Evolutionary conservation across 1,140 invertebrate genomes (phyloP), one percentile per base, ranked within the genome.

Genomic region (Saccostrea echinata): DNA sequence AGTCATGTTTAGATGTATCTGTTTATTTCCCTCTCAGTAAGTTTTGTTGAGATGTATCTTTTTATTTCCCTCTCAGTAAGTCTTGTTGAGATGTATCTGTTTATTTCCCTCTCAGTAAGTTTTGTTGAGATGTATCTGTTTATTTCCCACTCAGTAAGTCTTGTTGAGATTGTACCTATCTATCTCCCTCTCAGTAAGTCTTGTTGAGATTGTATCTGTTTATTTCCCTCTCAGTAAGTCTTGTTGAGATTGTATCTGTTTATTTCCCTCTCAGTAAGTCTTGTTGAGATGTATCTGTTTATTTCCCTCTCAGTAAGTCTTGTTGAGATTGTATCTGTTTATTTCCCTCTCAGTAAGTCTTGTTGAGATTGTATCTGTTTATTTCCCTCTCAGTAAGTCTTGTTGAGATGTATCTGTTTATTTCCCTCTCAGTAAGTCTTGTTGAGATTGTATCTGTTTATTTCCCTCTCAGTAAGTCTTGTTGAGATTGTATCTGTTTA

Each of bases 41-140:
- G n/a, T 71, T n/a, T 21, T 71, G 11, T 71, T 11, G 11, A 71
- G n/a, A n/a, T 33, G 11, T 27, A 9, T 24, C 1, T 1, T 92
- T 94, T 21, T 94, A 95, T 89, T 94, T 95, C 90, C 95, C 95
- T 18, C 95, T 94, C 43, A 94, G 94, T 95, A 92, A 43, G 71
- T 80, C 18, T 24, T 80, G 11, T 13, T 27, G 68, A 76, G 9
- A 21, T 24, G 9, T 80, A 13, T 35, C 27, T 80, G n/a, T n/a
- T n/a, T n/a, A 30, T 11, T 8, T 16, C 21, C 71, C 27, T 24
- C 21, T 21, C 71, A 43, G 35, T 13, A 13, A 43, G 27, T 30
- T 24, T 24, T 80, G 13, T 30, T 16, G 13, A 80, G 71, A 4
- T 18, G 1, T 30, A 30, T 1, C 92, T n/a, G n/a, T n/a, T n/a